A percentile compares a stretch with the other conserved stretches of the same genome.
Conservation (phyloP, 2,888 invertebrate species). For the Thalpophila matura region DNA sequence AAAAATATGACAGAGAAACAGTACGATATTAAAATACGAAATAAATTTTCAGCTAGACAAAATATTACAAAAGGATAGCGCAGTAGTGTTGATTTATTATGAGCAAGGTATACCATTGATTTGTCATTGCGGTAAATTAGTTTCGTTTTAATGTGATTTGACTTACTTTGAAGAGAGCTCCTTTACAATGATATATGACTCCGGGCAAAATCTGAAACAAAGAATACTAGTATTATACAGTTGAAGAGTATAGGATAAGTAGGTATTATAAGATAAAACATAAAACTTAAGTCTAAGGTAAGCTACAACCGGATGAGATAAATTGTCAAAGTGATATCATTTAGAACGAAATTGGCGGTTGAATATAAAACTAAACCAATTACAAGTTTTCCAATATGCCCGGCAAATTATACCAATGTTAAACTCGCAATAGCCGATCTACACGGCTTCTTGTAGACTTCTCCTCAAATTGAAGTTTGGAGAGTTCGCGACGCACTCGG, state of each 20-base stretch:
- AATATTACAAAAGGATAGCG: constrained; percentile 64
- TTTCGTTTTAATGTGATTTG: not conserved
- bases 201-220: constrained; percentile 86
- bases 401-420: constrained; percentile 86
- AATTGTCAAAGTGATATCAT: constrained; percentile 79
- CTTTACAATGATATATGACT: constrained; percentile 87
- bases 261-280: not conserved
- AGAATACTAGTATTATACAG: constrained; percentile 58
- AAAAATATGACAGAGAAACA: constrained; percentile 84
- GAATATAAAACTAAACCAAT: constrained; percentile 89
- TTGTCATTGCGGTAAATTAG: constrained; percentile 59
- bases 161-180: constrained; percentile 86
- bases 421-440: constrained; percentile 79
- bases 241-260: constrained; percentile 17
- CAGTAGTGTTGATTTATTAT: constrained; percentile 54
- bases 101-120: constrained; percentile 53
- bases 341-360: constrained; percentile 77
- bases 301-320: constrained; percentile 53
- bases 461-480: constrained; percentile 74
- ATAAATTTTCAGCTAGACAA: constrained; percentile 77
- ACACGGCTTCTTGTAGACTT: constrained; percentile 77
- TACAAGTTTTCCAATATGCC: constrained; percentile 89
- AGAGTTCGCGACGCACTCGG: constrained; percentile 67
- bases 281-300: constrained; percentile 11
- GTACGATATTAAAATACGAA: constrained; percentile 83